Evolutionary conservation across 1,140 invertebrate species (phyloP).

Genomic region (Anoplolepis gracilipes): DNA sequence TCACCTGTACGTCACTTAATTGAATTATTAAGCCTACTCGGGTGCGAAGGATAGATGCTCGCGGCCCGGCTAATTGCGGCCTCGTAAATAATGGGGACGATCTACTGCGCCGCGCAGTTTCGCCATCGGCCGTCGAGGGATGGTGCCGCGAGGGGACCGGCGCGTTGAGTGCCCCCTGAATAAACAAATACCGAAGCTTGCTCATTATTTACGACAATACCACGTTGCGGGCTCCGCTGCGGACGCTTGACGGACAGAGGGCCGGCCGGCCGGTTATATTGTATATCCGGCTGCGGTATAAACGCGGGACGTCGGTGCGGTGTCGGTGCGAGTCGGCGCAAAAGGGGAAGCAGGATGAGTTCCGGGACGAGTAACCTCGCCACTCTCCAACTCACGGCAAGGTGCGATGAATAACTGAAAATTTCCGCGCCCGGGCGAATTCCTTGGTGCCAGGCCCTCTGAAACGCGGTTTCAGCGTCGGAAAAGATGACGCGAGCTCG

Average conservation of each 20-base stretch:
- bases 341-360: slow-evolving; percentile 44
- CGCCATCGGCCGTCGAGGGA: slow-evolving; percentile 30
- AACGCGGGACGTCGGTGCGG: slow-evolving; percentile 47
- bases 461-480: slow-evolving; percentile 44
- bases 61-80: slow-evolving; percentile 81
- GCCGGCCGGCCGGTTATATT: slow-evolving; percentile 63
- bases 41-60: slow-evolving; percentile 83
- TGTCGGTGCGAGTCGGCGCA: background rate
- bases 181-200: slow-evolving; percentile 83
- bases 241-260: slow-evolving; percentile 73
- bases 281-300: slow-evolving; percentile 72
- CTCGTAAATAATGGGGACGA: slow-evolving; percentile 82
- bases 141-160: slow-evolving; percentile 29
- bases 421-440: slow-evolving; percentile 46
- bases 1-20: slow-evolving; percentile 75
- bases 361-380: slow-evolving; percentile 55
- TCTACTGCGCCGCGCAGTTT: slow-evolving; percentile 65
- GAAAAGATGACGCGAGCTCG: slow-evolving; percentile 58
- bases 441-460: slow-evolving; percentile 33
- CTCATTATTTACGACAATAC: slow-evolving; percentile 78
- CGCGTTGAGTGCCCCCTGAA: slow-evolving; percentile 83
- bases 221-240: slow-evolving; percentile 68
- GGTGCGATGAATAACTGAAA: slow-evolving; percentile 72
- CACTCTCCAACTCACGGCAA: slow-evolving; percentile 41
- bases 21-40: slow-evolving; percentile 84